Evolutionary conservation across 2,888 invertebrate species (phyloP).

Genomic region (Thumatha senex): DNA sequence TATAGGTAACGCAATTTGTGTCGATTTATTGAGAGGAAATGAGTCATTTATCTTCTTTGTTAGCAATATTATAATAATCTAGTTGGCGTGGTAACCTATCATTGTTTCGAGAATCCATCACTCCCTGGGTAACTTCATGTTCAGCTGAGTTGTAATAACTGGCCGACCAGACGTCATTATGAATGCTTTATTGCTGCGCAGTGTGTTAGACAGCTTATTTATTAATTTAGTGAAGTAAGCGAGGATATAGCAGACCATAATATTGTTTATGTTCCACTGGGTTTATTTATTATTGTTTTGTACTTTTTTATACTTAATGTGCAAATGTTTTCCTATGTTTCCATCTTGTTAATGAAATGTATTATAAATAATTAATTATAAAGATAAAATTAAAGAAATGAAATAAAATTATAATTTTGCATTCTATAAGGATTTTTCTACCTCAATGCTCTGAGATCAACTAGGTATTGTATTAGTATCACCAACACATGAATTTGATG

Average conservation of each 20-base stretch:
- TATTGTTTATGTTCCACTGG: too few species aligned
- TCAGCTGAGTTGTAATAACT: slow-evolving; percentile 3
- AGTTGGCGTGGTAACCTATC: slow-evolving; percentile 16
- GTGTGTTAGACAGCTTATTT: slow-evolving; percentile 3
- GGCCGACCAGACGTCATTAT: slow-evolving; percentile 1
- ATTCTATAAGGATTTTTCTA: too few species aligned
- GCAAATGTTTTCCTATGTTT: too few species aligned
- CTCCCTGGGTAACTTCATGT: slow-evolving; percentile 18
- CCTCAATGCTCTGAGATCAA: too few species aligned
- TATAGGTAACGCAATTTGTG: slow-evolving; percentile 62
- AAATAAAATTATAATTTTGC: too few species aligned
- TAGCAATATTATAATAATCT: slow-evolving; percentile 7
- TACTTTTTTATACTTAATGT: too few species aligned
- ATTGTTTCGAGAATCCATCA: slow-evolving; percentile 24
- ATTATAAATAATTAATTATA: too few species aligned
- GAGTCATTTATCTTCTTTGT: slow-evolving; percentile 40
- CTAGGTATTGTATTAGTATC: too few species aligned
- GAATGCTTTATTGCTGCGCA: slow-evolving; percentile 4
- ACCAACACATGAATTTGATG: too few species aligned
- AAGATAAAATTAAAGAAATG: too few species aligned
- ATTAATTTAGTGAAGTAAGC: slow-evolving; percentile 7
- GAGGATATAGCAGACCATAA: neutral
- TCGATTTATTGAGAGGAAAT: slow-evolving; percentile 59
- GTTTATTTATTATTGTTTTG: too few species aligned
- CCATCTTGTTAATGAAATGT: too few species aligned